Evolutionary conservation across 2,113 vertebrate species (phyloP), one percentile per base, ranked within the genome.

Genomic region (Atherinomorus stipes): DNA sequence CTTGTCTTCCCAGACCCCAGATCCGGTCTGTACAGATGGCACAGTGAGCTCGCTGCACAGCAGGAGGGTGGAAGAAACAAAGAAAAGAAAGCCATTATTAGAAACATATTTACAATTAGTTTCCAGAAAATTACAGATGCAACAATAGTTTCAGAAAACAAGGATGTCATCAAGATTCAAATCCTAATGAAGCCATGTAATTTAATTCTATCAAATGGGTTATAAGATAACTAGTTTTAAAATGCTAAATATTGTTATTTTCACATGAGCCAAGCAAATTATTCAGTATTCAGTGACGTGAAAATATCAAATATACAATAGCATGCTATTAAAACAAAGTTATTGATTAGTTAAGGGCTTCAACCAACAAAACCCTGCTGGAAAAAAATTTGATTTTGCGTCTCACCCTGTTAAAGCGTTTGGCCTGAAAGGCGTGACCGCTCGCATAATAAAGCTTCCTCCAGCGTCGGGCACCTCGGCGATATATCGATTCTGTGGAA

Each of bases 361-460:
- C 18, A 1, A 45, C 16, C 5, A 18, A 45, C 5, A 15, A 45
- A 45, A 45, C 5, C 49, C 21, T 2, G 2, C 8, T 2, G n/a
- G 49, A 45, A 8, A 23, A n/a, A 44, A 57, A 49, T 13, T 74
- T 15, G 37, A 40, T 7, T 7, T 45, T 4, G 12, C 1, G 6
- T 67, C 89, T 88, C 92, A 99, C 98, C 94, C 98, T 95, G 92
- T 99, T 99, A 84, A 99, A 99, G 81, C 98, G 95, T 76, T 99
- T 99, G 80, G 98, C 98, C 94, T 99, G 98, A 89, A 99, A 99
- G 88, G 96, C 97, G 61, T 99, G 98, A 71, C 98, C 98, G 51
- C 95, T 97, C 88, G 97, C 98, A 90, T 96, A 99, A 77, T 99
- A 99, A 52, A 99, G 96, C 85, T 99, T 99, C 93, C 98, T 96